Evolutionary conservation across 1,140 invertebrate species (phyloP).

Genomic region (Heliothis virescens): DNA sequence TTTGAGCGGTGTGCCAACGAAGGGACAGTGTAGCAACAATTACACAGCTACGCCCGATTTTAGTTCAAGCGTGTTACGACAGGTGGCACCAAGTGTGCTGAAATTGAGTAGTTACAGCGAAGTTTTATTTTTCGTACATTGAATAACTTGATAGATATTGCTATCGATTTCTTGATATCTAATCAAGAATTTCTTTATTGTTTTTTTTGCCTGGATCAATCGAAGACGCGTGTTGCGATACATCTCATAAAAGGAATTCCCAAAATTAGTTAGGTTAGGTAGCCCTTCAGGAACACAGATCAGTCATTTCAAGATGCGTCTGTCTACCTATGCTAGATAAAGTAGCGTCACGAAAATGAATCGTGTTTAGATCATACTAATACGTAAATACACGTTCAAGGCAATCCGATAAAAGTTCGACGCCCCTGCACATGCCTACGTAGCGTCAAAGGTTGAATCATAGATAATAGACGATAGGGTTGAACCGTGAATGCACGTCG

Average conservation of each 20-base stretch:
- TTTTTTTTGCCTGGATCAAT: not conserved
- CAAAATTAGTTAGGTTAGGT: too few species aligned
- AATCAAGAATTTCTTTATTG: not conserved
- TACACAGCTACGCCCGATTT: not conserved
- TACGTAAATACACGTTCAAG: constrained; percentile 61
- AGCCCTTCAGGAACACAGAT: too few species aligned
- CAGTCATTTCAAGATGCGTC: not conserved
- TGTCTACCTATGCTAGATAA: constrained; percentile 14
- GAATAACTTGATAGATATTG: too few species aligned
- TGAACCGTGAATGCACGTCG: not conserved
- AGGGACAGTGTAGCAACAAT: too few species aligned
- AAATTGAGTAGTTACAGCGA: not conserved
- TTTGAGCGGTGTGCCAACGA: not conserved
- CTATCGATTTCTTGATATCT: too few species aligned
- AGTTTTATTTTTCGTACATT: not conserved
- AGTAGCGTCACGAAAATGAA: constrained; percentile 33
- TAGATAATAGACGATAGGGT: too few species aligned
- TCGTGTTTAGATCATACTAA: constrained; percentile 43
- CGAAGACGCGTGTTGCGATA: not conserved
- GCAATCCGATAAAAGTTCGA: constrained; percentile 73
- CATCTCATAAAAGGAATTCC: too few species aligned
- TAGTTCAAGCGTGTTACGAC: not conserved
- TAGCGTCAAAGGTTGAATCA: constrained; percentile 69
- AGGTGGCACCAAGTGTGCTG: constrained; percentile 6
- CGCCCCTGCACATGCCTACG: constrained; percentile 71